Conservation (phyloP, 2,888 invertebrate species). For the Agapostemon virescens region DNA sequence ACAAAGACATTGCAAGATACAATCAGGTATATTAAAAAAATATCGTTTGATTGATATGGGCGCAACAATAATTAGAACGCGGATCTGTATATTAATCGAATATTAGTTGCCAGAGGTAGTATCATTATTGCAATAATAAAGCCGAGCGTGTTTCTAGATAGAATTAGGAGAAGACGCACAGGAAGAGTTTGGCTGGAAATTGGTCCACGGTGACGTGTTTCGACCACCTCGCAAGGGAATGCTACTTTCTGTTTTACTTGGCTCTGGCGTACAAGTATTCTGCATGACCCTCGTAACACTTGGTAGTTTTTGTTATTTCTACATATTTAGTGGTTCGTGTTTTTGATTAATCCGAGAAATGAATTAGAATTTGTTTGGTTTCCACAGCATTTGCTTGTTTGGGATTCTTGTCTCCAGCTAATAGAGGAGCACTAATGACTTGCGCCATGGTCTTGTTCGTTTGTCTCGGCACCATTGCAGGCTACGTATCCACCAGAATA, state of each 20-base stretch:
- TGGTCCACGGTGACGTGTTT: conserved; percentile 99
- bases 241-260: conserved; percentile 96
- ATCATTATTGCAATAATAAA: conserved; percentile 74
- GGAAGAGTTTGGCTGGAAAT: conserved; percentile 98
- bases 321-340: not conserved
- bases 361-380: conserved; percentile 1
- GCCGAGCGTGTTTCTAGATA: conserved; percentile 82
- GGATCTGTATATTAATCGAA: not conserved
- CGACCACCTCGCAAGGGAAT: conserved; percentile 97
- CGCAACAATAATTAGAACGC: not conserved
- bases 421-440: conserved; percentile 99
- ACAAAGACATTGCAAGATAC: conserved; percentile 99
- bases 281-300: conserved; percentile 97
- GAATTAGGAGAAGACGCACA: conserved; percentile 94
- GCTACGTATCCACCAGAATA: conserved; percentile 97
- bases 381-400: conserved; percentile 96
- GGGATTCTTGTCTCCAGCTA: conserved; percentile 98
- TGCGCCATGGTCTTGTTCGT: conserved; percentile 98
- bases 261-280: conserved; percentile 97
- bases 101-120: not conserved
- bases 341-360: not conserved
- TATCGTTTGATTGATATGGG: conserved; percentile 8
- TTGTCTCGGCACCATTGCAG: conserved; percentile 97
- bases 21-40: conserved; percentile 86
- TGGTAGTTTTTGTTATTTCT: conserved; percentile 78